Conservation (phyloP, 1,140 invertebrate genomes). For the Caerostris extrusa region DNA sequence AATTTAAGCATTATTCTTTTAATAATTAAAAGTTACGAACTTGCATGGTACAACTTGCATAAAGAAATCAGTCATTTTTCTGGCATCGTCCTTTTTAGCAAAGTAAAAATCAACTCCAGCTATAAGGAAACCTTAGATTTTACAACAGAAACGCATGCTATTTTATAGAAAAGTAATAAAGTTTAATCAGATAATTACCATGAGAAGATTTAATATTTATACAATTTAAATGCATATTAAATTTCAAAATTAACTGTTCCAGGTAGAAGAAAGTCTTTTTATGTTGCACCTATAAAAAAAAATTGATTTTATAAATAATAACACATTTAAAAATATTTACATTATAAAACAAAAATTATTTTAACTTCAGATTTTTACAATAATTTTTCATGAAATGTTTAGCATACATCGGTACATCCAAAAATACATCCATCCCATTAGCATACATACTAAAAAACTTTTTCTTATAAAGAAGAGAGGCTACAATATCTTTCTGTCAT, state of each 20-base stretch:
- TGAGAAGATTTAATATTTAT: slow-evolving; percentile 96
- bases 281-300: slow-evolving; percentile 90
- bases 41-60: slow-evolving; percentile 89
- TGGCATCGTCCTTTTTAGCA: slow-evolving; percentile 92
- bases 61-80: slow-evolving; percentile 98
- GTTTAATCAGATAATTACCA: slow-evolving; percentile 85
- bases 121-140: not conserved
- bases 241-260: slow-evolving; percentile 98
- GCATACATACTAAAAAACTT: too few species aligned
- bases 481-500: too few species aligned
- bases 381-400: too few species aligned
- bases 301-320: not conserved
- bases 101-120: slow-evolving; percentile 99
- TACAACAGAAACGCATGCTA: not conserved
- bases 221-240: slow-evolving; percentile 95
- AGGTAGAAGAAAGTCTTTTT: slow-evolving; percentile 99
- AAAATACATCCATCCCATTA: too few species aligned
- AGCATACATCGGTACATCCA: too few species aligned
- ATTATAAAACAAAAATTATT: too few species aligned
- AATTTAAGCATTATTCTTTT: not conserved
- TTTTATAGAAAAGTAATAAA: slow-evolving; percentile 40
- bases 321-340: too few species aligned
- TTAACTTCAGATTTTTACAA: too few species aligned
- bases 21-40: slow-evolving; percentile 51
- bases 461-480: too few species aligned